Percentiles rank a stretch among this genome's conserved stretches.
These are phyloP conservation scores for Torymus auratus DNA, from an alignment of 2,888 invertebrate genomes.

Conservation along the genomic window DNA sequence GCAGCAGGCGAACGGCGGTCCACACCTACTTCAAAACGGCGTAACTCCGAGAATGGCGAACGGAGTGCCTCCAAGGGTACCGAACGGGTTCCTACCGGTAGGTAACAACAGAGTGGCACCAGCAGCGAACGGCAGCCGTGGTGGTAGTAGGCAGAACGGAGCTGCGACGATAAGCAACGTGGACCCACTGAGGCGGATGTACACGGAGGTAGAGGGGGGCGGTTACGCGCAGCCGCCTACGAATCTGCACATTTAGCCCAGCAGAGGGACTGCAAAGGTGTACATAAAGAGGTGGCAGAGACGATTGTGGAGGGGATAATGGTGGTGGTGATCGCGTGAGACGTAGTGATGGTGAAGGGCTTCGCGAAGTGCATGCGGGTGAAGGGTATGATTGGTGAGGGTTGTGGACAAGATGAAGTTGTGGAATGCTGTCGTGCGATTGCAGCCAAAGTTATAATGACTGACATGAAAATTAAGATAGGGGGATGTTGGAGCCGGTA, in stretches of 20 bases:
- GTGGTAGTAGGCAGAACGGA: not conserved
- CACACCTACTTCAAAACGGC: slow-evolving; percentile 70
- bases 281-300: too few species aligned
- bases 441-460: too few species aligned
- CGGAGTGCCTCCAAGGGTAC: slow-evolving; percentile 66
- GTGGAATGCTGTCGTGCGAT: too few species aligned
- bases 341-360: too few species aligned
- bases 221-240: slow-evolving; percentile 35
- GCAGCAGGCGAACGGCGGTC: slow-evolving; percentile 61
- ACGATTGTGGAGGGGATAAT: too few species aligned
- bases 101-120: slow-evolving; percentile 65
- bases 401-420: too few species aligned
- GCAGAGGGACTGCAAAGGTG: too few species aligned
- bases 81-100: slow-evolving; percentile 65
- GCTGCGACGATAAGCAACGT: not conserved
- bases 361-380: too few species aligned
- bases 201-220: slow-evolving; percentile 36
- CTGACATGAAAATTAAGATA: too few species aligned
- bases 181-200: slow-evolving; percentile 49
- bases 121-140: slow-evolving; percentile 25
- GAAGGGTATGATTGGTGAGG: too few species aligned
- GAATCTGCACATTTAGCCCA: slow-evolving; percentile 52
- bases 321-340: too few species aligned
- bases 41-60: slow-evolving; percentile 67
- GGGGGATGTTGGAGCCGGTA: too few species aligned